Evolutionary conservation across 2,113 vertebrate genomes (phyloP).

Genomic region (Tretioscincus oriximinensis): DNA sequence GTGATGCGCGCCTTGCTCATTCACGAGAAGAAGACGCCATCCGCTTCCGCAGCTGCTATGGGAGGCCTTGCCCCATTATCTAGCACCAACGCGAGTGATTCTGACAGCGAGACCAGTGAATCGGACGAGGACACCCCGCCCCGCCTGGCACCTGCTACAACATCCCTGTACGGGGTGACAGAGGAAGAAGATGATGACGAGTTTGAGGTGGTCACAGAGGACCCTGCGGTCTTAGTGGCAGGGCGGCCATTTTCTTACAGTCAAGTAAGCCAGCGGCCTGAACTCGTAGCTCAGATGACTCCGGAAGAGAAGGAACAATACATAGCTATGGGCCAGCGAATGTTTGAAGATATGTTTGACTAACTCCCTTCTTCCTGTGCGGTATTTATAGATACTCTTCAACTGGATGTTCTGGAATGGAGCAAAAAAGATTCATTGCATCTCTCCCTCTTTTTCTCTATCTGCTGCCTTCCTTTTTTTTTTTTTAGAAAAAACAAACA

Average conservation of each 20-base stretch:
- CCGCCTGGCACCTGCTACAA: conserved; percentile 15
- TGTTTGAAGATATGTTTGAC: conserved; percentile 96
- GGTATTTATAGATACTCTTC: conserved; percentile 43
- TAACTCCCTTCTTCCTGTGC: conserved; percentile 59
- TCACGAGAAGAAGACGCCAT: conserved; percentile 88
- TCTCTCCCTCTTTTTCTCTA: conserved; percentile 6
- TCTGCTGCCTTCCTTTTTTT: neutral
- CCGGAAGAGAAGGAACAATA: conserved; percentile 94
- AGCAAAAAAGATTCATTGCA: conserved; percentile 10
- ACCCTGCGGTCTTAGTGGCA: conserved; percentile 86
- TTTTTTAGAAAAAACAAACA: too few relatives aligned
- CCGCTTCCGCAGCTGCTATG: conserved; percentile 52
- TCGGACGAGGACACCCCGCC: conserved; percentile 87
- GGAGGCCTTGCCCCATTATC: conserved; percentile 65
- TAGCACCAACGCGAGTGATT: conserved; percentile 83
- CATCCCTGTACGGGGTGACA: conserved; percentile 56
- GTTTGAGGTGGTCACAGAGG: conserved; percentile 90
- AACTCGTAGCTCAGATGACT: conserved; percentile 95
- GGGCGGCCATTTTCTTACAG: conserved; percentile 84
- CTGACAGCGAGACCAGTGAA: conserved; percentile 96
- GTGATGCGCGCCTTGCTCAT: conserved; percentile 97
- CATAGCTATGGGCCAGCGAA: conserved; percentile 92
- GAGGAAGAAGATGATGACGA: conserved; percentile 90
- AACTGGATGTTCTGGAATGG: conserved; percentile 42
- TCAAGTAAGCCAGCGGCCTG: conserved; percentile 91